Base-by-base conservation (phyloP, 2,113 vertebrate genomes). In the Leucopsar rothschildi region DNA sequence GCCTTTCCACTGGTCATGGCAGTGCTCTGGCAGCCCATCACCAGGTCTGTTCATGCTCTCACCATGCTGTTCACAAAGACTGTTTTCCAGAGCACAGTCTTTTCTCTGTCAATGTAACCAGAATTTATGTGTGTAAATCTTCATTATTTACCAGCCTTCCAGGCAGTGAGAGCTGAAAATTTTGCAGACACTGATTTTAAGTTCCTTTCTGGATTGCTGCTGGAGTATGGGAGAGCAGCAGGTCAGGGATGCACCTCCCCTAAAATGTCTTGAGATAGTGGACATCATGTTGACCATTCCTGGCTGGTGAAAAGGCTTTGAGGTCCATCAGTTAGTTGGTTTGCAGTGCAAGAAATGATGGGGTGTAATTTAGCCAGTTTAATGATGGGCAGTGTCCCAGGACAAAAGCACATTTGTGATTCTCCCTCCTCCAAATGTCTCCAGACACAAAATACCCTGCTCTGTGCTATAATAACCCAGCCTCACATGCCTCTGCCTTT, bases 401-500 rank as follows among this genome's bases (percentile, higher is more conserved):
- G 22, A 33, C 9, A 68, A 47, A 79, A 80, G 37, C 1, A 2
- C 18, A 8, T 80, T 76, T 90, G 24, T 2, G 1, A 49, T 71
- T 83, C 31, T 70, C 27, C 24, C 19, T 76, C n/a, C 47, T 57
- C 23, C 31, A 66, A 47, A 49, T 25, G 23, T 31, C 21, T 76
- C 55, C 52, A 71, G 52, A 65, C 50, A 66, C 19, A 33, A 42
- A 76, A 27, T 22, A 44, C 61, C 10, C 37, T 75, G 25, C 37
- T 71, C 56, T 53, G 56, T 55, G 57, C n/a, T 29, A 10, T 52
- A 65, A 71, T 31, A 76, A 29, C 37, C 47, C 82, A 83, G 23
- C 13, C 55, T 37, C 6, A 3, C 1, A 3, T 1, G 5, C 50
- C 25, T 50, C 45, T 3, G 5, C 28, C 44, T 49, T 33, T 2